Base-by-base conservation (phyloP, 2,113 vertebrate genomes). In the Ifrita kowaldi region DNA sequence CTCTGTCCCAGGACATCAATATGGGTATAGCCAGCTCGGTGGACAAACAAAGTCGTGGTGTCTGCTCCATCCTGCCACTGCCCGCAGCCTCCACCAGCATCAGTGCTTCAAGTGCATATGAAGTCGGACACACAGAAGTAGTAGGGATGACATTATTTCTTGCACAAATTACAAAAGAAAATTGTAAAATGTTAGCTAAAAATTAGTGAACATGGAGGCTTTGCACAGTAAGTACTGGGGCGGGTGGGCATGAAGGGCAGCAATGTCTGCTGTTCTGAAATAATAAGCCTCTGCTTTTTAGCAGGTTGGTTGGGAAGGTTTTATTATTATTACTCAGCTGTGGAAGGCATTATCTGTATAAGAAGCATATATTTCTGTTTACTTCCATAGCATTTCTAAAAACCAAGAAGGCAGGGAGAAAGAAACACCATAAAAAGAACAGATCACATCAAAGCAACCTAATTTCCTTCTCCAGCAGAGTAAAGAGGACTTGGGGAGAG, bases 21-120 rank as follows among this genome's bases (percentile, higher is more conserved):
- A 20, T 0, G 7, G 33, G 19, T 47, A 46, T 3, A 3, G 57
- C 42, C 5, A 7, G 35, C 16, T 73, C 1, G 0, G 42, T 20
- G 55, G 47, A 6, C 12, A 16, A 24, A 55, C 20, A 19, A 52
- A 52, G 46, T 57, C 35, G 37, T 3, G 8, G 47, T 22, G 22
- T 27, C 84, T 76, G 81, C 47, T 91, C 27, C 88, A 94, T 95
- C 37, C 91, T 57, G 49, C 7, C 1, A 1, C 52, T 17, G 57
- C 59, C n/a, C 0, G 1, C 69, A 78, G 46, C 13, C 37, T 76
- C 73, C 83, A 56, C 27, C 37, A 74, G 73, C 11, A 57, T 22
- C 17, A 7, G n/a, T 14, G 52, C 80, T 86, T 80, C 80, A 94
- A 64, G 32, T 13, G 46, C 0, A 3, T 26, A 22, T 19, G 71